Base-by-base conservation (phyloP, 1,140 invertebrate genomes). In the Kradibia gibbosae region DNA sequence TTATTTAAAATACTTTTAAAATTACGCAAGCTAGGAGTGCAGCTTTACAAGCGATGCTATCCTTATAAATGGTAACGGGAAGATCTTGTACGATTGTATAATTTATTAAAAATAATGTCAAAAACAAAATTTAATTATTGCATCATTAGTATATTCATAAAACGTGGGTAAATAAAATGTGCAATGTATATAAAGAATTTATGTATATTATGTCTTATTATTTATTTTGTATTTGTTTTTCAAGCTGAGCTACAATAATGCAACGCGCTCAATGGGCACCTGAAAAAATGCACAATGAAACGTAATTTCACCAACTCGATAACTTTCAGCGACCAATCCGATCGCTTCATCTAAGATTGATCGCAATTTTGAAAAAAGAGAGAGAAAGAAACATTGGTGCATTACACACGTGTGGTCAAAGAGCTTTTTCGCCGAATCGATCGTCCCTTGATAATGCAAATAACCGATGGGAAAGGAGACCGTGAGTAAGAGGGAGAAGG, bases 371-470 rank as follows among this genome's bases (percentile, higher is more conserved):
- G 39, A 42, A 70, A 74, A 50, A 7, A 67, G 42, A 36, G 78
- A 74, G 73, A 75, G 82, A 75, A 50, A 77, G 50, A 55, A 65
- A 53, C 72, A 53, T 55, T 80, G 79, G 31, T 7, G 65, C 73
- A 81, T 57, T 53, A 45, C 39, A 28, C 34, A 25, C 22, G n/a
- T 55, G 28, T 60, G 48, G 57, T 73, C 78, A 65, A 72, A 79
- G 70, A 81, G 70, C 78, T 84, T 86, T 83, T 85, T 86, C 83
- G 81, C 57, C 71, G 78, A 84, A 85, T 84, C 81, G 82, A 86
- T 87, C 80, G 45, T 42, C 39, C 48, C 22, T 42, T 83, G 85
- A 88, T 88, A 86, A 85, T 80, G 82, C 72, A 84, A 85, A 84
- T 84, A 81, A 77, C 79, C 84, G 62, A 84, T 81, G 80, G 79